Conservation (phyloP, 2,888 invertebrate species). For the Eristalinus sepulchralis region DNA sequence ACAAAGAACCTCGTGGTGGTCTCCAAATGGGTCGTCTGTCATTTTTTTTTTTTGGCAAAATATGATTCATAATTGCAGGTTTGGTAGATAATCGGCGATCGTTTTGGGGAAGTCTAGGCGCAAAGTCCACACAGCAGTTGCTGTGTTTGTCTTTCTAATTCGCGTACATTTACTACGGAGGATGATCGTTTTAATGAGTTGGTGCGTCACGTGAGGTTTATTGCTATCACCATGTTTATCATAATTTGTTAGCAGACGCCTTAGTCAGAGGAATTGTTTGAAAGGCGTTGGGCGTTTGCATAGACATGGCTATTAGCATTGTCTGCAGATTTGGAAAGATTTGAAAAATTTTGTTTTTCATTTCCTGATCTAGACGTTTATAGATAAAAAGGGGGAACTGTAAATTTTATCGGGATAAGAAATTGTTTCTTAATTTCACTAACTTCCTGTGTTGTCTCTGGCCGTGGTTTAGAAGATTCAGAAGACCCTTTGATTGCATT, state of each 20-base stretch:
- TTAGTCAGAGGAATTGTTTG: not conserved
- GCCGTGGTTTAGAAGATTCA: too few relatives aligned
- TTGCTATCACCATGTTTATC: not conserved
- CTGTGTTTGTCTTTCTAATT: not conserved
- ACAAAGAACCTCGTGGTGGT: not conserved
- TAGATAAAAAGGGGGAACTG: too few relatives aligned
- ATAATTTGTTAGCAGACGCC: not conserved
- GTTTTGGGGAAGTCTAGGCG: not conserved
- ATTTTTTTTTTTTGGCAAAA: not conserved
- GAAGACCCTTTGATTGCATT: too few relatives aligned
- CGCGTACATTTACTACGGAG: not conserved
- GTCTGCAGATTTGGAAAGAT: too few relatives aligned
- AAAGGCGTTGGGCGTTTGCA: too few relatives aligned
- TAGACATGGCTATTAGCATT: not conserved
- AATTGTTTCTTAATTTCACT: too few relatives aligned
- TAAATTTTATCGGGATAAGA: too few relatives aligned
- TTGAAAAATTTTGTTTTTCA: too few relatives aligned
- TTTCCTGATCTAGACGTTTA: too few relatives aligned
- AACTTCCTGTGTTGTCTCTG: too few relatives aligned
- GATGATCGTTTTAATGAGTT: not conserved
- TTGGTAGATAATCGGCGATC: not conserved
- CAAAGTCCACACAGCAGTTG: not conserved
- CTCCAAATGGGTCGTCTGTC: not conserved
- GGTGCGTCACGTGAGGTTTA: not conserved
- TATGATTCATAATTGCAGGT: constrained; percentile 3